Evolutionary conservation across 2,113 vertebrate species (phyloP), one percentile per base, ranked within the genome.

Genomic region (Pontoporia blainvillei): DNA sequence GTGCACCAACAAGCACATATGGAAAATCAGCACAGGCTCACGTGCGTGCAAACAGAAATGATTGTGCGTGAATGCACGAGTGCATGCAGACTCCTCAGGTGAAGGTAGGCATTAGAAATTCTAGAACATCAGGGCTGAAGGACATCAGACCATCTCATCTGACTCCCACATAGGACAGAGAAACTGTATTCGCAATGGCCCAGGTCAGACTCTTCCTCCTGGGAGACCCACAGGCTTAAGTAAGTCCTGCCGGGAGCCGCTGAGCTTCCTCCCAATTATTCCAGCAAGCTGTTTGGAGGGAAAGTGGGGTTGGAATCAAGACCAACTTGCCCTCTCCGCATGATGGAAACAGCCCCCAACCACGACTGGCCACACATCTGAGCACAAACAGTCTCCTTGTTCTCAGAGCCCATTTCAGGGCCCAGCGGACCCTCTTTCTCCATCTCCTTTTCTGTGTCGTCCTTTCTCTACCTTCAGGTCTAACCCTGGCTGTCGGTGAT

Each of bases 31-130:
- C 52, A 17, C 13, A 11, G 23, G n/a, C 21, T 91, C 54, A 5
- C 1, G 0, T 8, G 14, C 1, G 0, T 5, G 20, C 4, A 18
- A 1, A 3, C 8, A 52, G 86, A n/a, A 54, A 8, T 2, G 1
- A 39, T 0, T 3, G 36, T 27, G 1, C 11, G 1, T 1, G 31
- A 41, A 31, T 34, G 41, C 76, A 18, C 1, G 2, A 3, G 0
- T 12, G 39, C 11, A 0, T 0, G 0, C 34, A 12, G 34, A 14
- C 29, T 29, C 39, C 49, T 64, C 8, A 0, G 1, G 8, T 6
- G 25, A 39, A 39, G 8, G 34, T 1, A 49, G 59, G n/a, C 25
- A 1, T 52, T 8, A 87, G 52, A 61, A 59, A 62, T 62, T 62
- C 83, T 54, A 46, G 36, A 59, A 57, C 25, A 17, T 12, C n/a